Percentiles rank a stretch among this genome's conserved stretches.
phyloP scores from a whole-genome alignment of 2,797 vertebrate species.

The Garrulus glandarius region DNA sequence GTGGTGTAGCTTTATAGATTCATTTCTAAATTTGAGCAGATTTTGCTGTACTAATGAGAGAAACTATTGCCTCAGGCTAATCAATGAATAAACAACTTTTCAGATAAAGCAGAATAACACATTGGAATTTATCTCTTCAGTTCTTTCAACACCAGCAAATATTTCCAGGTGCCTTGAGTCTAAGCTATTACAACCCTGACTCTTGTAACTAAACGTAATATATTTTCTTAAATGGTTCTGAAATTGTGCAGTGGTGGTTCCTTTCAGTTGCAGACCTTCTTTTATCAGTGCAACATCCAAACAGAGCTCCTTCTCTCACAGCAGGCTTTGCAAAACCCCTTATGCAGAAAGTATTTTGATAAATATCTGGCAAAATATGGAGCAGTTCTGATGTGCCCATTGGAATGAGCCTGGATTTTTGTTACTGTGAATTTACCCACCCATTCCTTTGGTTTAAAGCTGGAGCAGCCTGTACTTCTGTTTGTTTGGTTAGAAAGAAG shows the following conservation, averaged over 20 bases:
- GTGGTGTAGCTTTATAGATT: neutral
- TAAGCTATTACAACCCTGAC: neutral
- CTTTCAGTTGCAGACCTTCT: neutral
- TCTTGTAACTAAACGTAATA: neutral
- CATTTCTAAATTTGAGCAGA: neutral
- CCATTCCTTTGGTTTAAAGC: neutral
- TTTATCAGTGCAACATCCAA: neutral
- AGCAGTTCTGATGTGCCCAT: neutral
- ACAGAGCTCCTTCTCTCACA: neutral
- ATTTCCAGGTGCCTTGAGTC: slow-evolving; percentile 75
- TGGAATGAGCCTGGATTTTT: neutral
- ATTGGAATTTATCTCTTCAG: neutral
- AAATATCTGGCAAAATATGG: neutral
- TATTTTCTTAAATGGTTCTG: neutral
- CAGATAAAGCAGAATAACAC: neutral
- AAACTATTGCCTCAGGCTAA: neutral
- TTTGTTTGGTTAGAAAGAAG: neutral
- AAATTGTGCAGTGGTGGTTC: neutral
- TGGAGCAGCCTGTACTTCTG: neutral
- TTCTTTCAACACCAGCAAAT: slow-evolving; percentile 75
- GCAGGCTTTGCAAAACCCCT: neutral
- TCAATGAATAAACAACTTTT: neutral
- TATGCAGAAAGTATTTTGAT: neutral
- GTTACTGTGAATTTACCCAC: slow-evolving; percentile 13
- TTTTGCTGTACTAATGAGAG: neutral